Evolutionary conservation across 2,113 vertebrate genomes (phyloP), one percentile per base, ranked within the genome.

Genomic region (Macrotis lagotis): DNA sequence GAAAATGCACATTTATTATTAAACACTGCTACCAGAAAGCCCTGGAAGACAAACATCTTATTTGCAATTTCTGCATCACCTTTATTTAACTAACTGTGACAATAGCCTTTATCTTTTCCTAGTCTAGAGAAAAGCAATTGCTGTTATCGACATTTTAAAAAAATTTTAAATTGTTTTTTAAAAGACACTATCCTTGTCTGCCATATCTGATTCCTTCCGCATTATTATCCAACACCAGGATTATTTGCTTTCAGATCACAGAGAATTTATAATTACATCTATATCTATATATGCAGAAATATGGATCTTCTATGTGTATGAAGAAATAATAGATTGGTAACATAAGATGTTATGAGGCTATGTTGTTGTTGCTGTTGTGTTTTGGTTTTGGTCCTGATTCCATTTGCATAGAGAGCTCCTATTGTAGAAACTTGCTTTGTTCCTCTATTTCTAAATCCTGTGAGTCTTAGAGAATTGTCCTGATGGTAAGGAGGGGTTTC

Each of bases 1-100:
- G 89, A 92, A 97, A 98, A 98, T 95, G 91, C 25, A 11, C 51
- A 97, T 97, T 47, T 95, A 97, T 98, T 98, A 98, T 97, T 98
- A 96, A 97, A 97, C 96, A 94, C 93, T 96, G 93, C 90, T 94
- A 90, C 26, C 50, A 97, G 96, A 98, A 98, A 95, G 93, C 26
- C 94, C 66, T 92, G 90, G 55, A 48, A 94, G 91, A 96, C 90
- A 51, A 96, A 95, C 92, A 59, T 50, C 44, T 48, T 91, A 90
- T 90, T 95, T 93, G 51, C 16, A 95, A 28, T 90, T 95, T 94
- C 51, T 97, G 1, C 3, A 96, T 93, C 92, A 74, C 48, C 93
- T 53, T 95, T 96, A 94, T 95, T 98, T 96, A 97, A 95, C 88
- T 93, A 96, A 93, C n/a, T 92, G 3, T 97, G 6, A 48, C 3